Evolutionary conservation across 92 coral and sea anemone species (phyloP).

Genomic region (Epizoanthus scotinus): DNA sequence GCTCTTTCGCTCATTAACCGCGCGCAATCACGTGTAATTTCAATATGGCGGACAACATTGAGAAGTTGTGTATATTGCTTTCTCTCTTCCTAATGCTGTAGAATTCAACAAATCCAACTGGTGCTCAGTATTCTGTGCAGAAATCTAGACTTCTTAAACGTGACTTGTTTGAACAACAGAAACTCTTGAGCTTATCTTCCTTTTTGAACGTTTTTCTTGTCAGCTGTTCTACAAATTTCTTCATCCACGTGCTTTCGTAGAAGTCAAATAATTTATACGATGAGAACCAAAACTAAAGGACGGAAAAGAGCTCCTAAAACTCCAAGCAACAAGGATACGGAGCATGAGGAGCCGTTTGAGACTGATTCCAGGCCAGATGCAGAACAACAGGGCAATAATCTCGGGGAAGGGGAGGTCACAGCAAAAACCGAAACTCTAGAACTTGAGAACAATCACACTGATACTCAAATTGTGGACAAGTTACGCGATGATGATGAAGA

Average conservation of each 20-base stretch:
- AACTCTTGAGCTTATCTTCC: neutral
- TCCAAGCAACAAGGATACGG: neutral
- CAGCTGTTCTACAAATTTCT: too few species aligned
- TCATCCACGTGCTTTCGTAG: neutral
- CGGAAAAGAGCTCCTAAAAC: constrained; percentile 26
- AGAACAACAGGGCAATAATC: neutral
- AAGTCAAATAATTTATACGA: constrained; percentile 10
- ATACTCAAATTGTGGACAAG: neutral
- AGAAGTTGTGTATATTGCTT: neutral
- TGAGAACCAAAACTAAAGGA: constrained; percentile 21
- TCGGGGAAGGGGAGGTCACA: neutral
- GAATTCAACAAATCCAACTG: too few species aligned
- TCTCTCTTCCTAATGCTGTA: too few species aligned
- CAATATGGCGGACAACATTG: neutral
- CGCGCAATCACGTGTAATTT: too few species aligned
- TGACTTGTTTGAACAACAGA: neutral
- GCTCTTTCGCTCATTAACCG: too few species aligned
- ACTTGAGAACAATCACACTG: neutral
- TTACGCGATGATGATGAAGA: constrained; percentile 33
- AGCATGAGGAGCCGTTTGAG: neutral
- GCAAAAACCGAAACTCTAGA: constrained; percentile 1
- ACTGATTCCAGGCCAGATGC: neutral
- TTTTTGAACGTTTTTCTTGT: too few species aligned
- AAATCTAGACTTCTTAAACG: neutral
- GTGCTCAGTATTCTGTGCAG: neutral